These are phyloP conservation scores for Caranx ignobilis DNA, from an alignment of 2,113 vertebrate species.

Conservation along the genomic window DNA sequence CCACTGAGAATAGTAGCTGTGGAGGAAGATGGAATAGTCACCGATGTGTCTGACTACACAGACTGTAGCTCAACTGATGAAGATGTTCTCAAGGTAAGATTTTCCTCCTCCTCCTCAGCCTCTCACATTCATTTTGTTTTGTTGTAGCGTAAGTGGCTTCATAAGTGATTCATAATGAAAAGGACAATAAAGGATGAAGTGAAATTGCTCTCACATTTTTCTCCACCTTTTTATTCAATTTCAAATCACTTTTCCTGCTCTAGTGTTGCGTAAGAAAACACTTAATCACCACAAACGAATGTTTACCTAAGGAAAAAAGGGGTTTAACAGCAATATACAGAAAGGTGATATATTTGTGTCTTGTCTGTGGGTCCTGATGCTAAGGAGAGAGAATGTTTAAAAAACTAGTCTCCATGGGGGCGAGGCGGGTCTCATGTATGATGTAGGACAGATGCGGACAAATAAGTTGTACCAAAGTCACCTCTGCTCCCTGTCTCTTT, in stretches of 20 bases:
- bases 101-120: neutral
- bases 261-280: neutral
- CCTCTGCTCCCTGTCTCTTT: conserved; percentile 50
- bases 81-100: conserved; percentile 90
- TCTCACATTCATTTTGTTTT: no score
- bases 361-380: neutral
- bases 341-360: conserved; percentile 23
- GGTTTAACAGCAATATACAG: neutral
- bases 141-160: no score
- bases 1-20: conserved; percentile 90
- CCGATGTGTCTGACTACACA: conserved; percentile 89
- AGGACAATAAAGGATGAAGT: neutral
- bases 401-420: neutral
- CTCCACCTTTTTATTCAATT: no score
- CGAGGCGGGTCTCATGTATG: conserved; percentile 35
- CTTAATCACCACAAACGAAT: neutral
- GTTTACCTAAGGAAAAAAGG: conserved; percentile 3
- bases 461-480: conserved; percentile 62
- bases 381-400: neutral
- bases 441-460: conserved; percentile 16
- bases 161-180: neutral
- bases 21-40: conserved; percentile 87
- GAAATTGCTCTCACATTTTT: neutral
- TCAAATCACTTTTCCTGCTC: no score
- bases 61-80: conserved; percentile 91